Base-by-base conservation (phyloP, 2,113 vertebrate genomes). In the Prochilodus magdalenae region DNA sequence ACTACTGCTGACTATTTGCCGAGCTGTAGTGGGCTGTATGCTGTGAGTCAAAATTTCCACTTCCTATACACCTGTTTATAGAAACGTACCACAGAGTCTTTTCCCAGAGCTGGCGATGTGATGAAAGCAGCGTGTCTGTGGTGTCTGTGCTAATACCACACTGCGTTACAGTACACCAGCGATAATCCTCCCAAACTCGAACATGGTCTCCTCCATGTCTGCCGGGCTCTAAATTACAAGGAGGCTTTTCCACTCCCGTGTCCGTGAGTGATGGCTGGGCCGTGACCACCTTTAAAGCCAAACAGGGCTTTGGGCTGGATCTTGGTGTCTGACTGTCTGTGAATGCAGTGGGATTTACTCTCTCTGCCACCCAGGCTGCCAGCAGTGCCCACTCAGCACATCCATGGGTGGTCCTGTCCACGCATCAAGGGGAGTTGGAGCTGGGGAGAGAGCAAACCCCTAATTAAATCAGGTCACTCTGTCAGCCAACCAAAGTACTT, bases 351-450 rank as follows among this genome's bases (percentile, higher is more conserved):
- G 74, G 82, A 53, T 89, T 89, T 85, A 83, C 80, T 75, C 70
- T 77, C 51, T 7, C n/a, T 79, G 88, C 91, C 88, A 92, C 91
- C 87, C 90, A 89, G 86, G 49, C 1, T 79, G 86, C 84, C 83
- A 77, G 78, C 86, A 80, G 47, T 86, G 75, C 79, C 86, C 76
- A 75, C 86, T 88, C 80, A 90, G 85, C 83, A 76, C 77, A 73
- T 76, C 79, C 80, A 81, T 89, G 87, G 88, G 89, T 90, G 90
- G 89, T 89, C 87, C 77, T 13, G 63, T 71, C 82, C 29, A 30
- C 29, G 18, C 55, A 53, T 29, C 15, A 15, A 29, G 70, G 20
- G 18, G 44, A n/a, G 29, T 30, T 36, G 16, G 33, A 27, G 22
- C 24, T 36, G 49, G 14, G 16, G 66, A 62, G 20, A 78, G 36